Base-by-base conservation (phyloP, 2,797 vertebrate genomes). In the Ptychobarbus kaznakovi region DNA sequence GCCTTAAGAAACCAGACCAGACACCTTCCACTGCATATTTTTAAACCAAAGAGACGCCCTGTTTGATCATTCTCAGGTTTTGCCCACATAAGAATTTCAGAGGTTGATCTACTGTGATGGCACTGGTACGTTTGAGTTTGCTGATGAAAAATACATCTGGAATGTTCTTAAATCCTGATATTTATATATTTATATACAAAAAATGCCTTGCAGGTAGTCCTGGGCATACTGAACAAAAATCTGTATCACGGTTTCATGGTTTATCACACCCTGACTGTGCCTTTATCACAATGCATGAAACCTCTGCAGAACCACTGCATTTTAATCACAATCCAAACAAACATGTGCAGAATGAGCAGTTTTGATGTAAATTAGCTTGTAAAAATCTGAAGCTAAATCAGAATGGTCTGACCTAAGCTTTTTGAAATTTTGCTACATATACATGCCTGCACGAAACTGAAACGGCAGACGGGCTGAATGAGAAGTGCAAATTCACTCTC, bases 41-140 rank as follows among this genome's bases (percentile, higher is more conserved):
- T 65, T 32, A 49, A 6, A 76, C 38, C 20, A 20, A 51, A 81
- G 76, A 6, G 35, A 86, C 61, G n/a, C 85, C 77, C 76, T 86
- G 80, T 84, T 88, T 86, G 75, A 90, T 90, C 80, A 18, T 42
- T 28, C 44, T 61, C 53, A 49, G 32, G 32, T 65, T 90, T 82
- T 82, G 63, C 63, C 46, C 4, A 53, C 32, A 69, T n/a, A 53
- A 53, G 3, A 25, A 35, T 58, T 63, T 28, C 42, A 76, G 49
- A 44, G 38, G 38, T 80, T 61, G 70, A 69, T 73, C 44, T 58
- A 61, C 12, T 8, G 28, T 77, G 42, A 77, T 35, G 25, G 73
- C 11, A 58, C 44, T 68, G 28, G 40, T 40, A 49, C 40, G 49
- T 61, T 63, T 84, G 15, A 28, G 49, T 20, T 77, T 46, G 6